Conservation (phyloP, 2,888 invertebrate species). For the Epicampocera succincta region DNA sequence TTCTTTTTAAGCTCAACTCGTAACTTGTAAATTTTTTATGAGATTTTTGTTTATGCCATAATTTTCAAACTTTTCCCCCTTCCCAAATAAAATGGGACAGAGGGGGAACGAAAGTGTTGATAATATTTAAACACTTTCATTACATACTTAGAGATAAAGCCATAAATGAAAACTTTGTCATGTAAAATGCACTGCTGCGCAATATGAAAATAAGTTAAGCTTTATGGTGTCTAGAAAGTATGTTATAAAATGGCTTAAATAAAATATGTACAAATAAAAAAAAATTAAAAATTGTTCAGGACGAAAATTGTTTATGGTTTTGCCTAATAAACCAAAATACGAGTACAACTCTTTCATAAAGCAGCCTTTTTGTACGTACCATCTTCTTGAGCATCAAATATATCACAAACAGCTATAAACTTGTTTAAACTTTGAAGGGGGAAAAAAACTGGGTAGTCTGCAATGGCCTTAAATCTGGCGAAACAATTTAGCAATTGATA, state of each 20-base stretch:
- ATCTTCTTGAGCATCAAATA: background rate
- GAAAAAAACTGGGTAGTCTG: too few species aligned
- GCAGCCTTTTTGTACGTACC: background rate
- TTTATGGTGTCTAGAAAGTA: slow-evolving; percentile 27
- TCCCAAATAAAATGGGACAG: background rate
- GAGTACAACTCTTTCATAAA: background rate
- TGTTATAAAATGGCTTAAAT: slow-evolving; percentile 36
- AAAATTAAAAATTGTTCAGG: background rate
- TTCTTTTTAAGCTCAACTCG: slow-evolving; percentile 12
- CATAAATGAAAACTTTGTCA: slow-evolving; percentile 59
- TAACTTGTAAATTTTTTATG: slow-evolving; percentile 46
- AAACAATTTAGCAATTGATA: too few species aligned
- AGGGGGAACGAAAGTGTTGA: slow-evolving; percentile 13
- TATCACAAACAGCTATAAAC: background rate
- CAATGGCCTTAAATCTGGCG: too few species aligned
- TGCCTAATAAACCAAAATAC: background rate
- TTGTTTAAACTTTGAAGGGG: too few species aligned
- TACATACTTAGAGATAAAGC: slow-evolving; percentile 55
- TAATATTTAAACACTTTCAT: slow-evolving; percentile 55
- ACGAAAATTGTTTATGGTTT: background rate
- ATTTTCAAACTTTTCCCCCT: slow-evolving; percentile 7
- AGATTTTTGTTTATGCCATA: slow-evolving; percentile 32
- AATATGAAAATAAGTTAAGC: background rate
- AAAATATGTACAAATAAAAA: background rate
- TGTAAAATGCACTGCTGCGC: background rate